Evolutionary conservation across 92 coral and sea anemone species (phyloP).

Genomic region (Parazoanthus atlanticus): DNA sequence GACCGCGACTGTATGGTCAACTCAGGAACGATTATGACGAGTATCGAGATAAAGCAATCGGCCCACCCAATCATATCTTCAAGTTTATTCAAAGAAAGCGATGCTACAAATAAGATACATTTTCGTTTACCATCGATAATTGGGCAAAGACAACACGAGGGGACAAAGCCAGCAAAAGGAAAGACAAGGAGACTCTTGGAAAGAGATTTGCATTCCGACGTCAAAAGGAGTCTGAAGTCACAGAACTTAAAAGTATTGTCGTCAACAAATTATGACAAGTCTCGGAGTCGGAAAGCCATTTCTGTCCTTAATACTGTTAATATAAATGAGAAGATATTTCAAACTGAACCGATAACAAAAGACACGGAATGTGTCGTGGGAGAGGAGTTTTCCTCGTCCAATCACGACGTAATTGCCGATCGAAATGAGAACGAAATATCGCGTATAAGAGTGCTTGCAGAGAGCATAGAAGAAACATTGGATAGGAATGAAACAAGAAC

Average conservation of each 20-base stretch:
- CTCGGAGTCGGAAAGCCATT: background rate
- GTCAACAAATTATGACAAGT: background rate
- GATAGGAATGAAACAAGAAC: background rate
- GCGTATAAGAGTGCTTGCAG: background rate
- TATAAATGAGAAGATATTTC: background rate
- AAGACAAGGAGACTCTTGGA: background rate
- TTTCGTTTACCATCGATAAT: conserved; percentile 16
- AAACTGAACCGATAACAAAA: background rate
- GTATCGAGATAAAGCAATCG: background rate
- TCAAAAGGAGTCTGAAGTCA: background rate
- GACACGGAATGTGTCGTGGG: background rate
- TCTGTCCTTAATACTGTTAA: background rate
- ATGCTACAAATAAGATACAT: background rate
- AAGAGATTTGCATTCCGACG: background rate
- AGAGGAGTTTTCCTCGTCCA: background rate
- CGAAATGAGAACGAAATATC: background rate
- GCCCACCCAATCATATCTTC: background rate
- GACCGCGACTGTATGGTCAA: background rate
- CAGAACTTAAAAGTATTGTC: background rate
- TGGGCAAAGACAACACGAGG: background rate
- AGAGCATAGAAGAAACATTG: background rate
- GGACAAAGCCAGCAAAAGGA: background rate
- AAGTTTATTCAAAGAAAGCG: background rate
- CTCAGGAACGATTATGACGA: conserved; percentile 1
- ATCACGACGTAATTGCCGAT: background rate